A percentile compares a stretch with the other conserved stretches of the same genome.
Conservation (phyloP, 2,888 invertebrate species). For the Esperia sulphurella region DNA sequence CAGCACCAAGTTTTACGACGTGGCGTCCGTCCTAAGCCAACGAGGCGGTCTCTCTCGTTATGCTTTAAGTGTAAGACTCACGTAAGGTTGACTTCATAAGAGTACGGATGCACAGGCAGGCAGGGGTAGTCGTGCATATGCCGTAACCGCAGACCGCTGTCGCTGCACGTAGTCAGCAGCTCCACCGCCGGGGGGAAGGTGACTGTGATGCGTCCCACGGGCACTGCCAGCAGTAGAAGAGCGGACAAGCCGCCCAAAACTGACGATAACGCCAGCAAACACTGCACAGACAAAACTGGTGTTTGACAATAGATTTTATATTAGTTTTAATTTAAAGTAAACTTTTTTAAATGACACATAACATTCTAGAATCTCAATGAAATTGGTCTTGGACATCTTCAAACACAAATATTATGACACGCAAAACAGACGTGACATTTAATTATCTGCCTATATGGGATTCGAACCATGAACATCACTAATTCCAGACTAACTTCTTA, state of each 20-base stretch:
- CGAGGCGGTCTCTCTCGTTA: too few relatives aligned
- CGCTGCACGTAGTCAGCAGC: constrained; percentile 77
- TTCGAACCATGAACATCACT: too few relatives aligned
- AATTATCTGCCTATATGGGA: too few relatives aligned
- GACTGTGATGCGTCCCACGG: constrained; percentile 83
- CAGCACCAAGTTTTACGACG: too few relatives aligned
- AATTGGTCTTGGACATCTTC: too few relatives aligned
- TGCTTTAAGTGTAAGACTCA: constrained; percentile 36
- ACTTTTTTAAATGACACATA: too few relatives aligned
- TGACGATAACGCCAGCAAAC: constrained; percentile 83
- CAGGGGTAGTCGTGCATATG: constrained; percentile 73
- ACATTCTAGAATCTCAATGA: too few relatives aligned
- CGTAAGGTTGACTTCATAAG: constrained; percentile 70
- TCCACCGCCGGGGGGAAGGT: constrained; percentile 81
- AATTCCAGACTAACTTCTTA: too few relatives aligned
- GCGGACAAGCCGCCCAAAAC: constrained; percentile 83
- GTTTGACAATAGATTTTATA: constrained; percentile 10
- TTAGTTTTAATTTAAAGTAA: too few relatives aligned
- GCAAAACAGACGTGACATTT: too few relatives aligned
- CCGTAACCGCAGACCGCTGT: constrained; percentile 45
- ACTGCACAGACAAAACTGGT: constrained; percentile 50
- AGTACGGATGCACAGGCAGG: constrained; percentile 60
- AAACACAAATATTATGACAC: too few relatives aligned
- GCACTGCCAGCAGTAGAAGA: constrained; percentile 83
- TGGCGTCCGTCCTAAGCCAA: too few relatives aligned